Base-by-base conservation (phyloP, 2,888 invertebrate genomes). In the Drosophila fungiperda region DNA sequence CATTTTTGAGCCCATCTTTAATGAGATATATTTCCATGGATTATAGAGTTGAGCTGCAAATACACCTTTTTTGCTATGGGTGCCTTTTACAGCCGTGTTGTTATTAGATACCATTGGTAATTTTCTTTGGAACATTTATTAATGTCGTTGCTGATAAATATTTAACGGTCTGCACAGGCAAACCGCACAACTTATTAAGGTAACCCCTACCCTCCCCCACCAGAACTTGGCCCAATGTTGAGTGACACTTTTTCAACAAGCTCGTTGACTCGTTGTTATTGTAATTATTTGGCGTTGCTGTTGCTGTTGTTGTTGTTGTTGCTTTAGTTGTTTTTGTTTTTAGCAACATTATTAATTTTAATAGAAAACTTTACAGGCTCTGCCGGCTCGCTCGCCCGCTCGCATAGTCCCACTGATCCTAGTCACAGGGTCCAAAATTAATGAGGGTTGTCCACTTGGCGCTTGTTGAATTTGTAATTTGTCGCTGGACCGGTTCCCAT, bases 401-500 rank as follows among this genome's bases (percentile, higher is more conserved):
- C 3, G 26, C 29, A 29, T 29, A 15, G 45, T 53, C 15, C 48
- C 7, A 20, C 52, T 38, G 36, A 26, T 26, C 38, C 54, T 26
- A 55, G 36, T 38, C 15, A 8, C 12, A 1, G 61, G 68, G 73
- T 66, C 60, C 74, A 62, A 88, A 87, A 87, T 87, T 87, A 87
- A 87, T 87, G 87, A 87, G 87, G 90, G 90, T 90, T 90, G 90
- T 90, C 90, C 90, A 87, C 90, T 87, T 90, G 90, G 90, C 83
- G 90, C 90, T 89, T 87, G 90, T 87, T 87, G 86, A 87, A 90
- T 89, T 87, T 89, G 86, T 87, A 87, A 87, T 87, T 87, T 87
- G 90, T 89, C 85, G 90, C 68, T 71, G 52, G 52, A 33, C 35
- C 68, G 59, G 76, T 79, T 87, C 88, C 87, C 86, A 77, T 74